Base-by-base conservation (phyloP, 2,113 vertebrate species). In the Nyctereutes procyonoides region DNA sequence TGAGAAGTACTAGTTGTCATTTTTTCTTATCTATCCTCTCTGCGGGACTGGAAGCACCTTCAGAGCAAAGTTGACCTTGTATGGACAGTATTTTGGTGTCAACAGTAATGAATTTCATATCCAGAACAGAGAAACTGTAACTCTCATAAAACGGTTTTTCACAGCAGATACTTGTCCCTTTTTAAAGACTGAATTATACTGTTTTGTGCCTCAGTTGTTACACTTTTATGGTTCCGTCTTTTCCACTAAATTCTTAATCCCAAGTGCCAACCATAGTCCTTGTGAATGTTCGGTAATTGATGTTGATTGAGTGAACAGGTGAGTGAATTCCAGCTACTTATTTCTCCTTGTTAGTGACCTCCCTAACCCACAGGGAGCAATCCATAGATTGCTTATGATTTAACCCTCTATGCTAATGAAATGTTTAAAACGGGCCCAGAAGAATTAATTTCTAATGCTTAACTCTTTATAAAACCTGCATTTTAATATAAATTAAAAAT, bases 171-270 rank as follows among this genome's bases (percentile, higher is more conserved):
- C 13, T 53, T 79, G 58, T 51, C 16, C 62, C 35, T 96, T 84
- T 95, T 63, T n/a, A 35, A 96, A 94, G 35, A n/a, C 24, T 71
- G n/a, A 94, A 79, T 90, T 69, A 22, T 10, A 22, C 38, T 60
- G 15, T 76, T 90, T 87, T 76, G 13, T 95, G 16, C 28, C 80
- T 74, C 74, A 48, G 0, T 79, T 79, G n/a, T 38, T 82, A 15
- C 22, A 53, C 81, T 67, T 88, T 69, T 56, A 24, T 51, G 53
- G 48, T 48, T 84, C 35, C 94, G 1, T 67, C 53, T 92, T 96
- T 81, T 38, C 48, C 58, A 84, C 28, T 82, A 55, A 77, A n/a
- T 81, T 58, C 60, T 77, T 71, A 24, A 30, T 67, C 48, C 63
- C 58, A 71, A 71, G 35, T 53, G 22, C 82, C 62, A 53, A 19